Conservation (phyloP, 2,113 vertebrate genomes). For the Neopipo cinnamomea region DNA sequence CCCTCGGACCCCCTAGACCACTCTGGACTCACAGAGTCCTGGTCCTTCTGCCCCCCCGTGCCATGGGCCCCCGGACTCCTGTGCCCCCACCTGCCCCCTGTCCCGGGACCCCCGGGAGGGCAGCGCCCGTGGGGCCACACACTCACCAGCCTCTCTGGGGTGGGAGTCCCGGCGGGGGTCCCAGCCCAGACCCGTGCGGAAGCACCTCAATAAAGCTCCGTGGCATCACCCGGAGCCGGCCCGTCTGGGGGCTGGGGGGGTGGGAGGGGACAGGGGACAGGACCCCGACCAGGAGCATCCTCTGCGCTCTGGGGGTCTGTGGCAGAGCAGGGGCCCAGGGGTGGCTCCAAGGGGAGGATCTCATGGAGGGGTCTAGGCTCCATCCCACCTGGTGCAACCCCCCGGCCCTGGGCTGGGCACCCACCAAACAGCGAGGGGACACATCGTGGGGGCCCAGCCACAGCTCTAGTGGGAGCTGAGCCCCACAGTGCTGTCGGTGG, state of each 20-base stretch:
- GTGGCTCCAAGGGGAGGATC: neutral
- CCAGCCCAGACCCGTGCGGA: neutral
- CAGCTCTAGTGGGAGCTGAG: neutral
- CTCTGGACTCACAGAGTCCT: neutral
- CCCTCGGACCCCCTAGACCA: neutral
- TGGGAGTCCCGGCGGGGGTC: neutral
- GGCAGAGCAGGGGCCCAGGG: neutral
- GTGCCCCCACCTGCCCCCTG: neutral
- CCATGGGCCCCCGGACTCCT: neutral
- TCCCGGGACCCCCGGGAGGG: neutral
- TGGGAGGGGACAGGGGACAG: neutral
- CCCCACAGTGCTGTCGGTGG: accelerated
- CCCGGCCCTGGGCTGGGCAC: accelerated
- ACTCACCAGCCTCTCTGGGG: constrained; percentile 47
- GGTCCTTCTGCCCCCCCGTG: neutral
- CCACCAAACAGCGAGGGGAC: neutral
- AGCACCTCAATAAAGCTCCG: constrained; percentile 56
- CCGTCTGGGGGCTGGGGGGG: neutral
- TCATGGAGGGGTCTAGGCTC: neutral
- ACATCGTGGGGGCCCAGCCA: accelerated
- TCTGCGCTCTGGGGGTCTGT: neutral
- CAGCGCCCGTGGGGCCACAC: neutral
- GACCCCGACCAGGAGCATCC: neutral
- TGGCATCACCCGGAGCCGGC: neutral
- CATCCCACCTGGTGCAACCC: neutral